Percentiles rank a stretch among this genome's conserved stretches.
phyloP scores from a whole-genome alignment of 1,140 invertebrate species.

The Drosophila ironensis region DNA sequence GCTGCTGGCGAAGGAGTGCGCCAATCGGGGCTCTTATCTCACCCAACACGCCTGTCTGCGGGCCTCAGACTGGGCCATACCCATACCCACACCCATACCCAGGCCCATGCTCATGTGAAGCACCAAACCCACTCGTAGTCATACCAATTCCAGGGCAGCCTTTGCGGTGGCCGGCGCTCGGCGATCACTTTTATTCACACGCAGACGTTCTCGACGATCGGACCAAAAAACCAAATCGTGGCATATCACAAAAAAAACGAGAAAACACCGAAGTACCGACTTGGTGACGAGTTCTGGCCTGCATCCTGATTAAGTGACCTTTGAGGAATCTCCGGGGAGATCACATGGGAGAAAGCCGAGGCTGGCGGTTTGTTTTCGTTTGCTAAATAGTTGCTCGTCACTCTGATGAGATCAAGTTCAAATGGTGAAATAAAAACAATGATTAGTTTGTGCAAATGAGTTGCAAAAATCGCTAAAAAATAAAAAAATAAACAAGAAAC shows the following conservation, averaged over 20 bases:
- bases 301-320: neutral
- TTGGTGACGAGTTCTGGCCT: constrained; percentile 23
- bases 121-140: constrained; percentile 4
- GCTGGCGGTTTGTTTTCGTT: constrained; percentile 28
- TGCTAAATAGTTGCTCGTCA: constrained; percentile 22
- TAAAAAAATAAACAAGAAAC: neutral
- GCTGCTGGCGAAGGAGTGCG: constrained; percentile 9
- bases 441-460: constrained; percentile 46
- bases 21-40: constrained; percentile 17
- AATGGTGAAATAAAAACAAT: constrained; percentile 59
- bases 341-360: constrained; percentile 1
- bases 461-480: constrained; percentile 34
- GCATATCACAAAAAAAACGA: neutral
- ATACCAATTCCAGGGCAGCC: constrained; percentile 46
- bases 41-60: constrained; percentile 40
- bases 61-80: constrained; percentile 45
- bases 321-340: constrained; percentile 7
- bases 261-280: too few species aligned
- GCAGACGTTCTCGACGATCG: constrained; percentile 64
- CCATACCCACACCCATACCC: constrained; percentile 12
- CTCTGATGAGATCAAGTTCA: constrained; percentile 44
- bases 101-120: constrained; percentile 4
- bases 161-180: constrained; percentile 57
- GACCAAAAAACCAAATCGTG: constrained; percentile 24
- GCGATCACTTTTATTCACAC: constrained; percentile 65